Evolutionary conservation across 1,140 invertebrate genomes (phyloP), one percentile per base, ranked within the genome.

Genomic region (Aphaenogaster rudis): DNA sequence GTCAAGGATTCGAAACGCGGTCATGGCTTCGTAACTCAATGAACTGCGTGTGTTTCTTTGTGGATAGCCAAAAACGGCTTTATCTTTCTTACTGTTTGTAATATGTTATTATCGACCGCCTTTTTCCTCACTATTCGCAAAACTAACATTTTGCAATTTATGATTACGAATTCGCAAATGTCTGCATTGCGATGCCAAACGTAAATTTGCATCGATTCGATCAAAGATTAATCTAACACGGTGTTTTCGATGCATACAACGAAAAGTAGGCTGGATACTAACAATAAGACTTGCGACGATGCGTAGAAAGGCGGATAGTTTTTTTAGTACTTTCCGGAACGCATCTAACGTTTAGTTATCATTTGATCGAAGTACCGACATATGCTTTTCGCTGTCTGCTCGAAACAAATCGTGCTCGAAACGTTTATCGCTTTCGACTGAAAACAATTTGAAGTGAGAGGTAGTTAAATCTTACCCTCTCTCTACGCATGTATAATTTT

Each of bases 1-100:
- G 87, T 91, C 86, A 93, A 92, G 92, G 89, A 93, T 92, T 93
- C 84, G 86, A 91, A 91, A 92, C 89, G 90, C 85, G 91, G 92
- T 82, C 92, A 86, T 36, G 82, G 72, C 42, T 87, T 42, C 74
- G 72, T 39, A 28, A 77, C 54, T 57, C 69, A 8, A 45, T 50
- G 42, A 61, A 21, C 8, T 48, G 4, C 5, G 2, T 17, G 11
- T 61, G 57, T 11, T 61, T 61, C 28, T 64, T 64, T 3, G 9
- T 8, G 6, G 6, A 21, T 13, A 17, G 33, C 77, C 33, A 17
- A 81, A 69, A 69, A 69, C n/a, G 64, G 21, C 11, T 48, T 15
- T 15, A 28, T 54, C 17, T 52, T 54, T 13, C 64, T 52, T 5
- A 36, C 36, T 28, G 11, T 50, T 42, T 66, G 33, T 17, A 57